A percentile compares a stretch with the other conserved stretches of the same genome.
Evolutionary conservation across 2,888 invertebrate species (phyloP).

Genomic region (Eupithecia exiguata): DNA sequence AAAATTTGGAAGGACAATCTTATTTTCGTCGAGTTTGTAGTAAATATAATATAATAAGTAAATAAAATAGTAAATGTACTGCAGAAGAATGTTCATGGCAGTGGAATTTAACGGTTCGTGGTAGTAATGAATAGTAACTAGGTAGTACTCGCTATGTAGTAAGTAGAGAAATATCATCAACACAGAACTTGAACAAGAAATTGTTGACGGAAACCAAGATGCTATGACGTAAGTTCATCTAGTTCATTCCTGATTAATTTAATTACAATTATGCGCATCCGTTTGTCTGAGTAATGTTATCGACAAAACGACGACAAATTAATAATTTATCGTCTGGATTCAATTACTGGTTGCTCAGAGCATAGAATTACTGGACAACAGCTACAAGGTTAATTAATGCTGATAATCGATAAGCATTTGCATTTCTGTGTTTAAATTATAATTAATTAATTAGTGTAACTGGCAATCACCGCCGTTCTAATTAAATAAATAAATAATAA

Average conservation of each 20-base stretch:
- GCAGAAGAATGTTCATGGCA: too few species aligned
- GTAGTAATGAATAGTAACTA: too few species aligned
- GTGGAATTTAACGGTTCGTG: too few species aligned
- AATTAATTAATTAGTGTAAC: too few species aligned
- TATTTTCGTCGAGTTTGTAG: too few species aligned
- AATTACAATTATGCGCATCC: conserved; percentile 29
- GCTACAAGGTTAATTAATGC: background rate
- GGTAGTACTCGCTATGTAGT: background rate
- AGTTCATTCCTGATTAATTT: conserved; percentile 30
- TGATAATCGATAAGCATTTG: background rate
- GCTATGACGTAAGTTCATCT: conserved; percentile 19
- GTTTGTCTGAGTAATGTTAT: conserved; percentile 32
- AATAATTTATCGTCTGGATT: conserved; percentile 35
- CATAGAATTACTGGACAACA: conserved; percentile 11
- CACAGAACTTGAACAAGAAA: conserved; percentile 28
- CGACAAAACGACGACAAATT: conserved; percentile 29
- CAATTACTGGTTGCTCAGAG: conserved; percentile 26
- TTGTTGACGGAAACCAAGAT: conserved; percentile 33
- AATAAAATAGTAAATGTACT: too few species aligned
- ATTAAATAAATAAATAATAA: too few species aligned
- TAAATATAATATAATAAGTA: too few species aligned
- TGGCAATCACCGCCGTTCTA: too few species aligned
- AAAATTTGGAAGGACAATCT: too few species aligned
- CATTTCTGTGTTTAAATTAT: too few species aligned
- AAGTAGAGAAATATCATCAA: background rate